A percentile compares a stretch with the other conserved stretches of the same genome.
phyloP scores from a whole-genome alignment of 2,797 vertebrate genomes.

The Chloroceryle inda region DNA sequence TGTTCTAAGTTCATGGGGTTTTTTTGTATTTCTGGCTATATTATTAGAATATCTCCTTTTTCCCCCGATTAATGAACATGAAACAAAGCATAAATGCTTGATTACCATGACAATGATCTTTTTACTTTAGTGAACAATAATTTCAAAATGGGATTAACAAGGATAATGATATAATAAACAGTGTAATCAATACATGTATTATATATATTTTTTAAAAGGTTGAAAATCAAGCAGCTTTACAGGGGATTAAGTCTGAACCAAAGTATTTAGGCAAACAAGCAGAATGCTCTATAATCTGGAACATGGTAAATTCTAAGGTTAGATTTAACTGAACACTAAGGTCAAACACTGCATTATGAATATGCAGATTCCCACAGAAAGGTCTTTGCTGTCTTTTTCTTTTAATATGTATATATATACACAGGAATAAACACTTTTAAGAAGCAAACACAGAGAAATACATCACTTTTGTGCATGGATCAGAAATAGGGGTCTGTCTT shows the following conservation, averaged over 20 bases:
- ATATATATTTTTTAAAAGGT: neutral
- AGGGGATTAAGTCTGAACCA: neutral
- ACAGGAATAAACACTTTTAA: neutral
- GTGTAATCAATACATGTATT: neutral
- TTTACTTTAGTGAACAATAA: neutral
- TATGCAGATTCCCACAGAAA: neutral
- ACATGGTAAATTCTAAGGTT: neutral
- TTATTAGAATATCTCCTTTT: neutral
- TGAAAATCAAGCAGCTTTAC: neutral
- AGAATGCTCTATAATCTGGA: neutral
- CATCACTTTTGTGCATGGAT: neutral
- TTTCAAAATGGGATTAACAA: neutral
- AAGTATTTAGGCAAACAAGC: neutral
- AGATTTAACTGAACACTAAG: neutral
- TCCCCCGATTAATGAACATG: neutral
- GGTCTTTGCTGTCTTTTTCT: neutral
- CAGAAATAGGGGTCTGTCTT: neutral
- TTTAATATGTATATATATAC: rapidly evolving
- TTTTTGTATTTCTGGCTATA: neutral
- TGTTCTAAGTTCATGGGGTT: neutral
- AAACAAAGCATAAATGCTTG: neutral
- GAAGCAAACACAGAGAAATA: neutral
- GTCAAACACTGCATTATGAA: neutral
- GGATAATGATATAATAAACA: neutral
- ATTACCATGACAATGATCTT: neutral